phyloP scores from a whole-genome alignment of 2,113 vertebrate genomes.

The Papio anubis region DNA sequence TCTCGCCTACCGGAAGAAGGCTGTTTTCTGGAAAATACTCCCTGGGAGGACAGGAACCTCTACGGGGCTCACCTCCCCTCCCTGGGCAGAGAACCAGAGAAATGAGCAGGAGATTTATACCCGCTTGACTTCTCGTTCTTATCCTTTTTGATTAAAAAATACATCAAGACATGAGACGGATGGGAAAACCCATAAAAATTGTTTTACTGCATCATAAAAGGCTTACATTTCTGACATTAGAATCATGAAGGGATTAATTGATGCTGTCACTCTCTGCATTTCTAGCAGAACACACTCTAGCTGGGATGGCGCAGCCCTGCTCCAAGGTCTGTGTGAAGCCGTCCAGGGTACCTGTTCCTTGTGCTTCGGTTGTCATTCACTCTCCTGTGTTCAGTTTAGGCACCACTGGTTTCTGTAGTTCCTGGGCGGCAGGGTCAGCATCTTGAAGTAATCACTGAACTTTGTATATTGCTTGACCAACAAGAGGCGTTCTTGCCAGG shows the following conservation, averaged over 20 bases:
- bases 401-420: too few species aligned
- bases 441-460: background rate
- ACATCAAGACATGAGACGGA: conserved; percentile 73
- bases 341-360: background rate
- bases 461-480: background rate
- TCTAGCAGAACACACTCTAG: conserved; percentile 10
- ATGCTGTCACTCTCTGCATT: conserved; percentile 43
- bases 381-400: background rate
- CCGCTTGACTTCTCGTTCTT: conserved; percentile 70
- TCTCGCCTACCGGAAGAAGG: background rate
- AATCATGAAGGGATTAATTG: conserved; percentile 77
- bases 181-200: conserved; percentile 74
- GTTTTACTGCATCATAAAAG: conserved; percentile 78
- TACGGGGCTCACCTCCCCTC: background rate
- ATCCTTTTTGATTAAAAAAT: conserved; percentile 79
- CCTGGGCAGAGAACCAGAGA: conserved; percentile 39
- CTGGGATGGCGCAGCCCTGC: background rate
- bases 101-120: conserved; percentile 62
- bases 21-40: background rate
- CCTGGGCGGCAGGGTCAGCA: too few species aligned
- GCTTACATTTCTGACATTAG: conserved; percentile 73
- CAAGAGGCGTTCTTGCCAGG: background rate
- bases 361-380: background rate
- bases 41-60: background rate
- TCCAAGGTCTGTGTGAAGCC: fast-evolving